Evolutionary conservation across 2,113 vertebrate species (phyloP).

Genomic region (Microcebus lehilahytsara): DNA sequence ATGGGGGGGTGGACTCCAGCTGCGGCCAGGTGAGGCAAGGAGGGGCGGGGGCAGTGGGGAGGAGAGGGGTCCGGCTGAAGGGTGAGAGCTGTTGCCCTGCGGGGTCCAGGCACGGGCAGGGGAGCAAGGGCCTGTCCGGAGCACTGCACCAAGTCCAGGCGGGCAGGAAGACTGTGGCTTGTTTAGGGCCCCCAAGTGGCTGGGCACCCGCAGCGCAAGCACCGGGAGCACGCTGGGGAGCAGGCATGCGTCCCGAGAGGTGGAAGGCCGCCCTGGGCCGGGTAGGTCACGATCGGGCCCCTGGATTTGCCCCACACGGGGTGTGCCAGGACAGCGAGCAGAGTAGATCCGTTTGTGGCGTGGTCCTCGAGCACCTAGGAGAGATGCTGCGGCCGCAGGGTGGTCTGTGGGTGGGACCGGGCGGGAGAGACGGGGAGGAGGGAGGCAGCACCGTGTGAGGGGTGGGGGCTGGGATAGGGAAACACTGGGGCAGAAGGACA

Average conservation of each 20-base stretch:
- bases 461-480: neutral
- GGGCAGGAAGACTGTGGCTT: neutral
- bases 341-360: neutral
- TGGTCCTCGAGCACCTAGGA: neutral
- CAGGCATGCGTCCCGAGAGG: neutral
- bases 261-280: neutral
- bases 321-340: neutral
- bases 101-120: neutral
- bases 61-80: neutral
- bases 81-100: neutral
- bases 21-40: neutral
- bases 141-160: neutral
- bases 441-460: rapidly evolving
- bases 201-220: neutral
- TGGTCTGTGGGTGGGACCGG: neutral
- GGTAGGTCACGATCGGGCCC: neutral
- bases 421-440: neutral
- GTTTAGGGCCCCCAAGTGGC: neutral
- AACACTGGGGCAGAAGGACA: neutral
- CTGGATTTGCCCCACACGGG: too few species aligned
- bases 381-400: neutral
- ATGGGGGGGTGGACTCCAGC: neutral
- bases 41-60: too few species aligned
- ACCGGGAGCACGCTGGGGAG: neutral
- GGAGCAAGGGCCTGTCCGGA: neutral